A percentile compares a stretch with the other conserved stretches of the same genome.
Conservation (phyloP, 1,140 invertebrate species). For the Pteromalus puparum region DNA sequence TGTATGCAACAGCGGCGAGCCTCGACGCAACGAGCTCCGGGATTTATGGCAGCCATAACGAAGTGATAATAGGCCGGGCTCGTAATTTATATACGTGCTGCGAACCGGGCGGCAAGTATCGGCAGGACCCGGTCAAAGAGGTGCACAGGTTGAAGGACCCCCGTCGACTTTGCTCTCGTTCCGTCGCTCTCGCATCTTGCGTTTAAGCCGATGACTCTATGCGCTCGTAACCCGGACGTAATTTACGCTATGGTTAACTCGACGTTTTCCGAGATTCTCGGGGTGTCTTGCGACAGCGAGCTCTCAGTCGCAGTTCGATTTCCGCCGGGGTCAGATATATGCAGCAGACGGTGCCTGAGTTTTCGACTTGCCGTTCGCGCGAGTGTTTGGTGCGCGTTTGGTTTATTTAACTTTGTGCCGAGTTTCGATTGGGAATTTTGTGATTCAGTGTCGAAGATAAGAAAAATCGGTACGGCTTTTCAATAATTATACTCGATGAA, state of each 20-base stretch:
- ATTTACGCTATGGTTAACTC: background rate
- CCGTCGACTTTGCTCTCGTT: constrained; percentile 64
- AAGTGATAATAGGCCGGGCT: constrained; percentile 70
- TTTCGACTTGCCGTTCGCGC: background rate
- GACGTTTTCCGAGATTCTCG: background rate
- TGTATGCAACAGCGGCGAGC: constrained; percentile 47
- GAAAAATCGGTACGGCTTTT: too few relatives aligned
- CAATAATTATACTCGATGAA: too few relatives aligned
- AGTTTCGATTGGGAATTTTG: too few relatives aligned
- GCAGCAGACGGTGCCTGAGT: background rate
- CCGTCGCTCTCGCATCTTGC: constrained; percentile 52
- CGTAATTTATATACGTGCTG: constrained; percentile 62
- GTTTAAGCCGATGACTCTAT: too few relatives aligned
- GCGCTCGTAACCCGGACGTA: constrained; percentile 47
- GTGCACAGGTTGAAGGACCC: constrained; percentile 64
- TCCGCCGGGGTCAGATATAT: constrained; percentile 21
- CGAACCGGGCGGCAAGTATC: constrained; percentile 26
- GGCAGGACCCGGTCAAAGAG: constrained; percentile 38
- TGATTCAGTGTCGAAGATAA: too few relatives aligned
- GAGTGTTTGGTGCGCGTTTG: too few relatives aligned
- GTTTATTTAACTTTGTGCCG: too few relatives aligned
- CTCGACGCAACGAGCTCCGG: constrained; percentile 58
- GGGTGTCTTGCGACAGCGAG: background rate
- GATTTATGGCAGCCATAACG: constrained; percentile 64
- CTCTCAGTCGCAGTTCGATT: constrained; percentile 57